phyloP scores from a whole-genome alignment of 2,888 invertebrate genomes.

The Epinotia ramella region DNA sequence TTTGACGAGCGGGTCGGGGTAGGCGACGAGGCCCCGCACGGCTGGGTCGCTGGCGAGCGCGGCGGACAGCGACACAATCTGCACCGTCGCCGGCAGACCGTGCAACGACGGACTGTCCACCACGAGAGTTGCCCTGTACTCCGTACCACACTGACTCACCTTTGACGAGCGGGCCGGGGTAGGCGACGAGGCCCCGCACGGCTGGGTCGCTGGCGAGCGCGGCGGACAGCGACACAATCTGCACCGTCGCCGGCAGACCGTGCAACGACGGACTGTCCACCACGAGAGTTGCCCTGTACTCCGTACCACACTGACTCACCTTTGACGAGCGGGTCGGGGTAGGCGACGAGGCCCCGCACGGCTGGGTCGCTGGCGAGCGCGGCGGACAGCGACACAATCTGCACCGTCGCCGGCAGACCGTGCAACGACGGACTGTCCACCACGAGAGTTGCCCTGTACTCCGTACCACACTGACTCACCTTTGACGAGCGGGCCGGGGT shows the following conservation, averaged over 20 bases:
- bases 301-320: slow-evolving; percentile 57
- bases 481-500: slow-evolving; percentile 93
- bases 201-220: slow-evolving; percentile 86
- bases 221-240: too few relatives aligned
- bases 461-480: slow-evolving; percentile 54
- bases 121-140: background rate
- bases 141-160: slow-evolving; percentile 57
- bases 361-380: slow-evolving; percentile 86
- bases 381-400: slow-evolving; percentile 88
- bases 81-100: too few relatives aligned
- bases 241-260: too few relatives aligned
- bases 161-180: slow-evolving; percentile 93
- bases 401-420: slow-evolving; percentile 91
- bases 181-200: slow-evolving; percentile 87
- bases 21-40: too few relatives aligned
- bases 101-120: too few relatives aligned
- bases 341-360: slow-evolving; percentile 87
- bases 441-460: background rate
- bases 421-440: slow-evolving; percentile 78
- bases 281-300: background rate
- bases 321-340: slow-evolving; percentile 93
- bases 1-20: too few relatives aligned
- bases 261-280: too few relatives aligned
- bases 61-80: too few relatives aligned
- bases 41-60: too few relatives aligned